Base-by-base conservation (phyloP, 35 echinoderm and acorn worm genomes). In the Chiridota heheva region DNA sequence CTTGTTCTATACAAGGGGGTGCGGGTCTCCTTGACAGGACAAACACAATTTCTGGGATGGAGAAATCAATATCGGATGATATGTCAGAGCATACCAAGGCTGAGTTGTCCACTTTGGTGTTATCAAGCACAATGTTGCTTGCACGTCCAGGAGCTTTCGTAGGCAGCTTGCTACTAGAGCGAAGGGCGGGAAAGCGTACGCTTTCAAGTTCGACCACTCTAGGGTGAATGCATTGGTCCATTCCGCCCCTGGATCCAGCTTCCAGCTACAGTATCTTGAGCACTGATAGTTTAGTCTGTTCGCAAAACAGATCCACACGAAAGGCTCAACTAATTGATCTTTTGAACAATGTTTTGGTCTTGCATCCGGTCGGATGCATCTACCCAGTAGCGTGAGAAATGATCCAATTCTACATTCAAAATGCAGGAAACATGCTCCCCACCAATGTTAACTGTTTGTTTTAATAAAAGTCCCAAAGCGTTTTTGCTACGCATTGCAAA, bases 151-250 rank as follows among this genome's bases (percentile, higher is more conserved):
- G 7, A 74, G 44, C 28, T 76, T 76, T 22, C 28, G 16, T n/a
- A 76, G 72, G 44, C 42, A 51, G 29, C 46, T 76, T 7, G 42
- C 42, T 27, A 53, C 57, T 35, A 57, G 72, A 48, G 4, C 32
- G 20, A 76, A 76, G 4, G 72, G 72, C 25, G 72, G 72, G 20
- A 53, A 76, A 7, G 72, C 72, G 57, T 76, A 76, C 1, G 27
- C 44, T 43, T 35, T 1, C 1, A 46, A 24, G 29, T 49, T 28
- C 20, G 28, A 30, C 72, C 47, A 76, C 2, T 42, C 15, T 20
- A 49, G 42, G 24, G 40, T 2, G 72, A 76, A 76, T 55, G 28
- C 44, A 76, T 76, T 51, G 16, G 57, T 34, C 44, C 28, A 43
- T 29, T 48, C 7, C 30, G 42, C 29, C 42, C 29, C 28, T 33